Conservation (phyloP, 35 echinoderm and acorn worm species). For the Heliocidaris erythrogramma region DNA sequence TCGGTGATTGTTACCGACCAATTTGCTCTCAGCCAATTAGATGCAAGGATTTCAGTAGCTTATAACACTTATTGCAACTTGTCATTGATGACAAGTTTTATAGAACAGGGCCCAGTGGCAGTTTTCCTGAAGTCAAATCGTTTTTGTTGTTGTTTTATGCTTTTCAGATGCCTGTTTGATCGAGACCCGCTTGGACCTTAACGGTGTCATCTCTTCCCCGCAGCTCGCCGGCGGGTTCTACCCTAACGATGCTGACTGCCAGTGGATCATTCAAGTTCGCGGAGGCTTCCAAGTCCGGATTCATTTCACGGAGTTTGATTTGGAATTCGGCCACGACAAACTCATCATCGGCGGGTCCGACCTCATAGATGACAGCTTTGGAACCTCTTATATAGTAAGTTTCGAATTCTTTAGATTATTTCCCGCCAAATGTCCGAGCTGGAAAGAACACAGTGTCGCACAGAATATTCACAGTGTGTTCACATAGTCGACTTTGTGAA, state of each 20-base stretch:
- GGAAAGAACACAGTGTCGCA: too few relatives aligned
- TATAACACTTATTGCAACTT: too few relatives aligned
- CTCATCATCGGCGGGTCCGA: constrained; percentile 74
- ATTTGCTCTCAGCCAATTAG: too few relatives aligned
- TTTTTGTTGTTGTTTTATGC: not conserved
- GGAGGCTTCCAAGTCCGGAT: constrained; percentile 70
- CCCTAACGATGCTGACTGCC: constrained; percentile 83
- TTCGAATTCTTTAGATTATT: too few relatives aligned
- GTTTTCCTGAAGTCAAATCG: too few relatives aligned
- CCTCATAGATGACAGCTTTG: constrained; percentile 41
- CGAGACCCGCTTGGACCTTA: constrained; percentile 56
- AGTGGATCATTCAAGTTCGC: constrained; percentile 89
- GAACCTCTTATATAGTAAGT: constrained; percentile 63
- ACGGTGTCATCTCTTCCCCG: constrained; percentile 72
- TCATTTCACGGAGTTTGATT: constrained; percentile 67
- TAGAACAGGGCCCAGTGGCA: too few relatives aligned
- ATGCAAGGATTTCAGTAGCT: too few relatives aligned
- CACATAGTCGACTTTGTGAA: too few relatives aligned
- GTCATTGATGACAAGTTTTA: too few relatives aligned
- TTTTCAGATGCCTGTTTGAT: constrained; percentile 70
- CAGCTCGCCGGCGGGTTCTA: constrained; percentile 62
- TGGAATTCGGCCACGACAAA: constrained; percentile 70
- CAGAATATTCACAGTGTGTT: too few relatives aligned
- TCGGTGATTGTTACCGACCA: too few relatives aligned
- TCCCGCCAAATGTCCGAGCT: too few relatives aligned